Conservation (phyloP, 2,797 vertebrate species). For the Leuciscus waleckii region DNA sequence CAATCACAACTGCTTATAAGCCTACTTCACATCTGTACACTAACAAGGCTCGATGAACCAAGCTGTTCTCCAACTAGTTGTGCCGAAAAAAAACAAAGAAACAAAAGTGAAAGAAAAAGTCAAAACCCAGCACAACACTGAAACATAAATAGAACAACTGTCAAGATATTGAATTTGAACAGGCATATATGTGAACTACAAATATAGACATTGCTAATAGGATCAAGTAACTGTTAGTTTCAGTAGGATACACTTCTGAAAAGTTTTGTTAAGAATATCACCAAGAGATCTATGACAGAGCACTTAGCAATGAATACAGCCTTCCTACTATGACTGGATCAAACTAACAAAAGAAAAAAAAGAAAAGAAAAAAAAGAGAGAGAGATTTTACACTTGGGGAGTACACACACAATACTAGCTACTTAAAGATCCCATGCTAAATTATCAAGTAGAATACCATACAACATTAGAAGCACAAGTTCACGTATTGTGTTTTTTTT, state of each 20-base stretch:
- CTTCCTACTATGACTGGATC: slow-evolving; percentile 79
- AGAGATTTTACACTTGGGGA: slow-evolving; percentile 69
- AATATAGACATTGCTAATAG: slow-evolving; percentile 84
- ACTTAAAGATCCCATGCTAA: slow-evolving; percentile 83
- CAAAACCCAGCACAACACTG: slow-evolving; percentile 88
- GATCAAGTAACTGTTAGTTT: slow-evolving; percentile 82
- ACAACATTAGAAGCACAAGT: slow-evolving; percentile 82
- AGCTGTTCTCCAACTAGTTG: slow-evolving; percentile 75
- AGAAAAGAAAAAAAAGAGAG: not conserved
- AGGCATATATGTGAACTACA: slow-evolving; percentile 89
- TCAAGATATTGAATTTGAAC: slow-evolving; percentile 86
- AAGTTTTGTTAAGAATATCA: slow-evolving; percentile 77
- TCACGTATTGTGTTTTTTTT: slow-evolving; percentile 72
- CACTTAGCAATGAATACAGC: slow-evolving; percentile 84
- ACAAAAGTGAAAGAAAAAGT: slow-evolving; percentile 56
- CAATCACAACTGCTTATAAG: slow-evolving; percentile 57
- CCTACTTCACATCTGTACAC: slow-evolving; percentile 60
- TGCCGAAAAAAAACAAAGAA: slow-evolving; percentile 81
- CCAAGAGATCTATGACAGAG: slow-evolving; percentile 81
- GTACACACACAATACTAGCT: slow-evolving; percentile 77
- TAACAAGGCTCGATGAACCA: slow-evolving; percentile 58
- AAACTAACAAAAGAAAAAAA: not conserved
- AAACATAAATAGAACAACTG: slow-evolving; percentile 89
- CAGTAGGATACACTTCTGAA: slow-evolving; percentile 85
- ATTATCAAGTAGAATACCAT: slow-evolving; percentile 78